Evolutionary conservation across 1,140 invertebrate species (phyloP), one percentile per base, ranked within the genome.

Genomic region (Meloidogyne chitwoodi): DNA sequence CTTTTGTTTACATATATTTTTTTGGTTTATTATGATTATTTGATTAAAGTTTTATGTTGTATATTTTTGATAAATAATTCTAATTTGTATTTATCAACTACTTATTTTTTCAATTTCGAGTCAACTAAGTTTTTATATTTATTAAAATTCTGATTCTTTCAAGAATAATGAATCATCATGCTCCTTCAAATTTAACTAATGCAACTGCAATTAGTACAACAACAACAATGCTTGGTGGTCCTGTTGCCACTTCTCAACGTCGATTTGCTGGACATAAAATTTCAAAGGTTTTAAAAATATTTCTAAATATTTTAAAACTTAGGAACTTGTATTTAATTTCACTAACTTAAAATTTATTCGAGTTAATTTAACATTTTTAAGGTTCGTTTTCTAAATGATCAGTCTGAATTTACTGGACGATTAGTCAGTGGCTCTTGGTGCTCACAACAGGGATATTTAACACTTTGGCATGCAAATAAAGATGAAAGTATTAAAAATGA

Each of bases 341-440:
- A n/a, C n/a, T n/a, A n/a, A n/a, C n/a, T n/a, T n/a, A n/a, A n/a
- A n/a, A n/a, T n/a, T n/a, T n/a, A n/a, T n/a, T n/a, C n/a, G 2
- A 24, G 5, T 27, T n/a, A 24, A 3, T 14, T 12, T 22, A 44
- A 26, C 27, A 14, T 48, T 70, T 41, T 70, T 27, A 26, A 56
- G 48, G 75, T 76, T 27, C 65, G 67, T 56, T 76, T 76, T 22
- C 61, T 76, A 3, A 22, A 27, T 24, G 75, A 76, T 12, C 34
- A 71, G 14, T 31, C 65, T 24, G 75, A 75, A 14, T 68, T 19
- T 41, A 38, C 75, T 8, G 29, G 27, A 24, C 26, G 56, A 62
- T 76, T 76, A 19, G 75, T 76, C 14, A 62, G 4, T 31, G 75
- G 75, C 29, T 68, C 75, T 5, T 76, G 75, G 66, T 24, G 38